Evolutionary conservation across 2,113 vertebrate species (phyloP), one percentile per base, ranked within the genome.

Genomic region (Dicrurus megarhynchus): DNA sequence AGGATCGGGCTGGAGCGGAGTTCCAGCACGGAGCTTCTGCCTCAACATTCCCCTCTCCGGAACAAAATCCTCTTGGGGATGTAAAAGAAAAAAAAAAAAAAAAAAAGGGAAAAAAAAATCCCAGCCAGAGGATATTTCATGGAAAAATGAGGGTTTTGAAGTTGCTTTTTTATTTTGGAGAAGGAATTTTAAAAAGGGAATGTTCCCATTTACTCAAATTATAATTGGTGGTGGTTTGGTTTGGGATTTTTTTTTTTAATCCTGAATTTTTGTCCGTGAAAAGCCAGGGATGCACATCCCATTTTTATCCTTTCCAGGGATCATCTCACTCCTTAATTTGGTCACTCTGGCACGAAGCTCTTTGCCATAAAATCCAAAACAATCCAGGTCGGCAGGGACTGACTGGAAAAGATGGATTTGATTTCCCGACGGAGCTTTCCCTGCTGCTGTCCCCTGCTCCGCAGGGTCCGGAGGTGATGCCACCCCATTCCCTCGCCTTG

Each of bases 81-180:
- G 44, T 4, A 23, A 55, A 65, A 70, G 3, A 17, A 41, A 49
- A 9, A 42, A 46, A 32, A 17, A 41, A 49, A 9, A 42, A 46
- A 1, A 5, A 19, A 12, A 5, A 5, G 0, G 5, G 3, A 0
- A 4, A 11, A 7, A 32, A 44, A 7, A n/a, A 6, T 15, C 37
- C 63, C 60, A 57, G 16, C 3, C 11, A 28, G 23, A 55, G 21
- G 50, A 65, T 47, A 17, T 50, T 82, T 87, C 19, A n/a, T 2
- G 8, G 50, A 46, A 64, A 89, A 67, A 16, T 0, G 0, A 42
- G 23, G 14, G 16, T 44, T 52, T 47, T 30, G 61, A 50, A 13
- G 9, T 5, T 7, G n/a, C 2, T 28, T 70, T 57, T 50, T 80
- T 21, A n/a, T 27, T 30, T 9, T 55, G n/a, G 14, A 26, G 16